Conservation (phyloP, 2,797 vertebrate species). For the Gephyroberyx darwinii region DNA sequence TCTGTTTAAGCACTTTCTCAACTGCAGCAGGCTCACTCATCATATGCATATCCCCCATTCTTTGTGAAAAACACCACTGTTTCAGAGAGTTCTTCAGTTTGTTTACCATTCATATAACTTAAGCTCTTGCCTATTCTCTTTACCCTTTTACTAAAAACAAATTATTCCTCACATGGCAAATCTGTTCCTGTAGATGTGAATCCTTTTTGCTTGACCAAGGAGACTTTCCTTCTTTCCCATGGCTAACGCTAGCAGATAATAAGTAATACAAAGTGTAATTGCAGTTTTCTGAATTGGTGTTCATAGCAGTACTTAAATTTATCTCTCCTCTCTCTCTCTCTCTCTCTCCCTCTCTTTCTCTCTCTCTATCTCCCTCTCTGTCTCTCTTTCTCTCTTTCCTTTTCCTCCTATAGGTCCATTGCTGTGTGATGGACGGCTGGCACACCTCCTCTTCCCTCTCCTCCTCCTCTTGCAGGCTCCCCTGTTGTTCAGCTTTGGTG, state of each 20-base stretch:
- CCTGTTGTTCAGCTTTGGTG: constrained; percentile 84
- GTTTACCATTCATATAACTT: background rate
- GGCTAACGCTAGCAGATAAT: background rate
- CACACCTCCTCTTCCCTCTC: constrained; percentile 78
- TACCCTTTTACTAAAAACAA: background rate
- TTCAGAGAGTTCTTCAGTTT: background rate
- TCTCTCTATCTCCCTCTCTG: constrained; percentile 4
- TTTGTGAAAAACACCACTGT: background rate
- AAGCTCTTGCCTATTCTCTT: background rate
- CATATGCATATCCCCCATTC: background rate
- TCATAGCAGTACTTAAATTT: background rate
- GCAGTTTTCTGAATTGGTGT: background rate
- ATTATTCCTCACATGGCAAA: background rate
- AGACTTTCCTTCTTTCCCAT: background rate
- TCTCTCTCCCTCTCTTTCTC: constrained; percentile 34
- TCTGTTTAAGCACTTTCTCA: background rate
- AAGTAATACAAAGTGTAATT: background rate
- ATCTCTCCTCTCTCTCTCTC: background rate
- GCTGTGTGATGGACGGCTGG: constrained; percentile 76
- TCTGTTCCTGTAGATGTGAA: background rate
- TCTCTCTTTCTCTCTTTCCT: constrained; percentile 25
- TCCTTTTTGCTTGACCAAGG: background rate
- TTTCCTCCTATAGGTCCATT: constrained; percentile 71
- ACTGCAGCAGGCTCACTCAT: background rate
- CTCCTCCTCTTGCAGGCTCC: constrained; percentile 80